These are phyloP conservation scores for Chelonoidis abingdonii DNA, from an alignment of 2,113 vertebrate genomes.

Conservation along the genomic window DNA sequence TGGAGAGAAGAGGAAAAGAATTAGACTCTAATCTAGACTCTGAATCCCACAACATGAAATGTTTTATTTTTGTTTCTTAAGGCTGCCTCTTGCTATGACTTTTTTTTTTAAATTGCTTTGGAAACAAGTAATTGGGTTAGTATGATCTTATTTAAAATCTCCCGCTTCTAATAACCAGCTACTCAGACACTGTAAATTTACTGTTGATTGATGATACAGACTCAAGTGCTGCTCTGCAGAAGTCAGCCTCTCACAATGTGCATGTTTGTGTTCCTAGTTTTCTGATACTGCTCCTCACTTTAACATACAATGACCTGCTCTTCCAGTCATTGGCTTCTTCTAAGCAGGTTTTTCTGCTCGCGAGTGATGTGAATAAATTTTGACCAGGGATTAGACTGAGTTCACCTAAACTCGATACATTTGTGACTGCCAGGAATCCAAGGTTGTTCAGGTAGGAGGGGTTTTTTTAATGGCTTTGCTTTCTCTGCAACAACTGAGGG, in stretches of 20 bases:
- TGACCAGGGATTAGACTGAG: background rate
- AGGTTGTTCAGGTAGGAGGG: background rate
- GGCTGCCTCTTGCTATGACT: background rate
- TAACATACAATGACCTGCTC: background rate
- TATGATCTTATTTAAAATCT: background rate
- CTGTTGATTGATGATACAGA: background rate
- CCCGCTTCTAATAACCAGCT: background rate
- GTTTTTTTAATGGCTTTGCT: background rate
- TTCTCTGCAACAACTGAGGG: background rate
- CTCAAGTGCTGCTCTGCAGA: background rate
- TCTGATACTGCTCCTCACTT: background rate
- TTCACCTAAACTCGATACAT: background rate
- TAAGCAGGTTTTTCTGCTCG: background rate
- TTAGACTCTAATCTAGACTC: background rate
- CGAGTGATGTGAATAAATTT: background rate
- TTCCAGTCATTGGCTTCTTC: background rate
- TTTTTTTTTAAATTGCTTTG: background rate
- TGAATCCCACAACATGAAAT: background rate
- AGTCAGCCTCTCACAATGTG: background rate
- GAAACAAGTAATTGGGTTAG: background rate
- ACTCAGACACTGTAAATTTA: background rate
- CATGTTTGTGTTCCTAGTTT: background rate
- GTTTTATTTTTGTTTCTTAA: background rate
- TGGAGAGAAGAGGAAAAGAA: background rate
- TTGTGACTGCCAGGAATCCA: background rate